Evolutionary conservation across 2,888 invertebrate species (phyloP).

Genomic region (Cataglyphis rosenhaueri): DNA sequence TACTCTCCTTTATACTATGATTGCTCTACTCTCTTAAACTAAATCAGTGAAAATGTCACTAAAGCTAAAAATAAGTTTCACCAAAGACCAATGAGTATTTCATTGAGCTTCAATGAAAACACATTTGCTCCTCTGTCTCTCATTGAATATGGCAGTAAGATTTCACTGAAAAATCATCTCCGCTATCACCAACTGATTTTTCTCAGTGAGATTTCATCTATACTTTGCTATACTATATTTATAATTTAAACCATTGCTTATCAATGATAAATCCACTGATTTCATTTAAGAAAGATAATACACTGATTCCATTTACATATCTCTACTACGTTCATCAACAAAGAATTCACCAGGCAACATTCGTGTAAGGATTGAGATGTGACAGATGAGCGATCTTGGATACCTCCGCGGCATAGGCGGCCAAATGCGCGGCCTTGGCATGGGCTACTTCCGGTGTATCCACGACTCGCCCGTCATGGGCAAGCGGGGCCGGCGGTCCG

Average conservation of each 20-base stretch:
- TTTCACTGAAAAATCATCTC: neutral
- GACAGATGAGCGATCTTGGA: slow-evolving; percentile 67
- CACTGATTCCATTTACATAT: neutral
- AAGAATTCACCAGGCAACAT: slow-evolving; percentile 47
- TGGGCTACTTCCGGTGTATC: slow-evolving; percentile 83
- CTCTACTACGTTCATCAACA: neutral
- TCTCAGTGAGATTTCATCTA: neutral
- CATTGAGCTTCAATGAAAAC: too few species aligned
- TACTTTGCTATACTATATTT: neutral
- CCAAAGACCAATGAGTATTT: neutral
- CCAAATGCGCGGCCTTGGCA: slow-evolving; percentile 81
- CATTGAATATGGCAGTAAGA: neutral
- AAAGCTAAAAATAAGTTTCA: neutral
- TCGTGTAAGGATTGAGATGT: slow-evolving; percentile 38
- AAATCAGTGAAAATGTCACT: neutral
- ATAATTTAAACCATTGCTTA: neutral
- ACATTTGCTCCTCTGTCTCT: neutral
- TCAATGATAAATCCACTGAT: neutral
- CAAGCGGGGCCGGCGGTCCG: slow-evolving; percentile 79
- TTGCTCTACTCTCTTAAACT: neutral
- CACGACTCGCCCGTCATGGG: slow-evolving; percentile 78
- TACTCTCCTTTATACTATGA: neutral
- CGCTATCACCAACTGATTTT: neutral
- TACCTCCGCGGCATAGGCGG: slow-evolving; percentile 76
- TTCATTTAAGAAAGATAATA: slow-evolving; percentile 1